These are phyloP conservation scores for Melitaea athalia DNA, from an alignment of 2,888 invertebrate species.

Conservation along the genomic window DNA sequence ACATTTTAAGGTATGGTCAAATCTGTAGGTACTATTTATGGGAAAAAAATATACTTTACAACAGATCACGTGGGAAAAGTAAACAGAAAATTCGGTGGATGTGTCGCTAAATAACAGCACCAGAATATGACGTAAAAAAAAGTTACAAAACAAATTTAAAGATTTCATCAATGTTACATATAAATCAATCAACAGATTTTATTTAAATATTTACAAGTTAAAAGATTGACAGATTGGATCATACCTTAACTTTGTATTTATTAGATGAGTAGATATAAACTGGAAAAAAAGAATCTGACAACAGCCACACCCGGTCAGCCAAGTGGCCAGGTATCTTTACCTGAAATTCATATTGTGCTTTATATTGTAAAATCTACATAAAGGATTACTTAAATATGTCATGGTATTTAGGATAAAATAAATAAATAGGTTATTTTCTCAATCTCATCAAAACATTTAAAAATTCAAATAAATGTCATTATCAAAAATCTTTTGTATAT, in stretches of 20 bases:
- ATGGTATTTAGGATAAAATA: constrained; percentile 36
- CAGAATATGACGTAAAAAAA: no score
- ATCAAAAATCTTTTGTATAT: constrained; percentile 36
- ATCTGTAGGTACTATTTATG: constrained; percentile 13
- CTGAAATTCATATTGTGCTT: neutral
- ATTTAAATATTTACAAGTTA: constrained; percentile 1
- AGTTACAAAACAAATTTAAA: no score
- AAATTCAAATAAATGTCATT: constrained; percentile 29
- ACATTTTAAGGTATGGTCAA: constrained; percentile 8
- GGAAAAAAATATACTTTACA: neutral
- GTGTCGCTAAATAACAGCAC: neutral
- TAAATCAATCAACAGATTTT: no score
- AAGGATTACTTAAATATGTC: constrained; percentile 30
- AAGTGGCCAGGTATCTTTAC: constrained; percentile 8
- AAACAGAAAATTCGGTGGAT: neutral
- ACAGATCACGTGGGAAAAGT: neutral
- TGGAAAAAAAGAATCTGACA: constrained; percentile 10
- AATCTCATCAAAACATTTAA: constrained; percentile 27
- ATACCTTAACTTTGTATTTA: constrained; percentile 7
- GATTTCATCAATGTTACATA: neutral
- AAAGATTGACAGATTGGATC: constrained; percentile 12
- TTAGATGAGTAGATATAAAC: neutral
- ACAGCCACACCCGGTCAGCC: constrained; percentile 4
- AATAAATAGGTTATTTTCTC: constrained; percentile 33
- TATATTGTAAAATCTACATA: constrained; percentile 10